These are phyloP conservation scores for Galagoides demidoff DNA, from an alignment of 2,797 vertebrate genomes.

Conservation along the genomic window DNA sequence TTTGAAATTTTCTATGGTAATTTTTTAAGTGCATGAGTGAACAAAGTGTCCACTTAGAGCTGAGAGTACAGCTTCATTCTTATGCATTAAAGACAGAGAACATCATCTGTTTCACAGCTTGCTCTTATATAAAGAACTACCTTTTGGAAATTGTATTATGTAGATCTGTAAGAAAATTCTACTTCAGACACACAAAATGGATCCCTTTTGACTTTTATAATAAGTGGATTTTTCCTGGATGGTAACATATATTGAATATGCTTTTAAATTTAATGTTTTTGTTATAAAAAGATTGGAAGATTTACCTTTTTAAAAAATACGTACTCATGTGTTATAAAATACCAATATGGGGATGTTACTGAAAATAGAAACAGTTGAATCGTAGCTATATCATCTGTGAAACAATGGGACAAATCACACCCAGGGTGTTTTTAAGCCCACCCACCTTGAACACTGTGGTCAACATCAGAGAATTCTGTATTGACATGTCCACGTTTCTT, in stretches of 20 bases:
- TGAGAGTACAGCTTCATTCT: not conserved
- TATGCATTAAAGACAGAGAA: not conserved
- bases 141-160: not conserved
- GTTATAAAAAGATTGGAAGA: not conserved
- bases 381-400: not conserved
- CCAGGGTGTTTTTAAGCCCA: not conserved
- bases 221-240: not conserved
- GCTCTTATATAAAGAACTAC: not conserved
- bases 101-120: not conserved
- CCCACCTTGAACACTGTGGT: not conserved
- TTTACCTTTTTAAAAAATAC: conserved; percentile 54
- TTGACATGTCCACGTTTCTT: not conserved
- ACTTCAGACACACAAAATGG: not conserved
- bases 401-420: not conserved
- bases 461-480: not conserved
- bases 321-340: conserved; percentile 20
- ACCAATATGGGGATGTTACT: not conserved
- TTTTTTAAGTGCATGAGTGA: not conserved
- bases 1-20: not conserved
- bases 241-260: not conserved
- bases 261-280: conserved; percentile 23
- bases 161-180: not conserved
- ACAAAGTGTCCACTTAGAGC: not conserved
- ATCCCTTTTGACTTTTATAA: conserved; percentile 21
- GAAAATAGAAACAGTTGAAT: conserved; percentile 22